Evolutionary conservation across 1,140 invertebrate species (phyloP), one percentile per base, ranked within the genome.

Genomic region (Hyposmocoma kahamanoa): DNA sequence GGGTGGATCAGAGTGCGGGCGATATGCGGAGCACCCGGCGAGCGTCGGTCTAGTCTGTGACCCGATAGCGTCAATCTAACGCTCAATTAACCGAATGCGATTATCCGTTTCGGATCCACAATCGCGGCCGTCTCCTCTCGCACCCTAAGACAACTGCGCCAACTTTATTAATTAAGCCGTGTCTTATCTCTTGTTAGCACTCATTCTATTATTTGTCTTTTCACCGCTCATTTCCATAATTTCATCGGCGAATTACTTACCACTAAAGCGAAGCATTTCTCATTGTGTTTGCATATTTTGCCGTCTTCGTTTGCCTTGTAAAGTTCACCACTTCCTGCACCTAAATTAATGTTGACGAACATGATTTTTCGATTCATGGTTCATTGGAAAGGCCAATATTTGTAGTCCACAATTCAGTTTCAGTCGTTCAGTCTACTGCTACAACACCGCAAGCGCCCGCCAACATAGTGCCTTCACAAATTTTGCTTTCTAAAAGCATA

Each of bases 141-240:
- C 67, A 67, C 70, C 63, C 62, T 63, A 67, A 78, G 72, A 75
- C 75, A 70, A 77, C 65, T 68, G 63, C 64, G 70, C 77, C 77
- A 85, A 85, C 79, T 85, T 85, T 85, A 85, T 85, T 83, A 85
- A 85, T 85, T 85, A 85, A 85, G 77, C 74, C 77, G 69, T 79
- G 81, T 85, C 82, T 85, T 85, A 85, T 85, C 82, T 83, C 76
- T 85, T 83, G 82, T 85, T 83, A 85, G 77, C 82, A 85, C 82
- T 85, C 82, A 80, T 85, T 85, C 79, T 83, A 79, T 85, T 85
- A 85, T 85, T 85, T 85, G 82, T 83, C 81, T 85, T 85, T 83
- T 83, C 72, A 75, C 70, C 74, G 79, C 76, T 83, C 79, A 85
- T 85, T 85, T 82, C 75, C 81, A 83, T 84, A 84, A 83, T 84